A percentile compares a stretch with the other conserved stretches of the same genome.
phyloP scores from a whole-genome alignment of 2,113 vertebrate genomes.

The Psittacula cyanocephala region DNA sequence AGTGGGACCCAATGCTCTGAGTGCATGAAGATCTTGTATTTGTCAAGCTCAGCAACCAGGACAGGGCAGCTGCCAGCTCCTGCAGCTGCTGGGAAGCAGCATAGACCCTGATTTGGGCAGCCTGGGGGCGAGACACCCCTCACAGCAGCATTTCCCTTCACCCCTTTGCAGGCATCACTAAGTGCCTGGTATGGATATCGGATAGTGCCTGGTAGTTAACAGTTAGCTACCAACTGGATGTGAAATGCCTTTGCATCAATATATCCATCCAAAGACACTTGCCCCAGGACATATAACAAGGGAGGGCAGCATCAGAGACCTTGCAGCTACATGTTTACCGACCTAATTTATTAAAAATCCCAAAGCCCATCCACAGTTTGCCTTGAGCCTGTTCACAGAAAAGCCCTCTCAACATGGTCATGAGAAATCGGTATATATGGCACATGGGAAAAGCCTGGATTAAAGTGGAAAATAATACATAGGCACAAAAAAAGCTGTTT shows the following conservation, averaged over 20 bases:
- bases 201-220: background rate
- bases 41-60: background rate
- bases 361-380: background rate
- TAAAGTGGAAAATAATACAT: background rate
- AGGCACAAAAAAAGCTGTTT: background rate
- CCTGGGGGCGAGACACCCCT: background rate
- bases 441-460: background rate
- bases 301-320: background rate
- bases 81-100: background rate
- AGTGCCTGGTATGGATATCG: background rate
- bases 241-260: background rate
- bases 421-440: background rate
- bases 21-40: background rate
- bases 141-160: background rate
- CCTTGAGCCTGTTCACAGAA: background rate
- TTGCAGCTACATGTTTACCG: background rate
- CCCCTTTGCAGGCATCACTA: background rate
- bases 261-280: background rate
- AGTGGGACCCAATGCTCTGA: accelerated
- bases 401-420: background rate
- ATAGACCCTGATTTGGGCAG: background rate
- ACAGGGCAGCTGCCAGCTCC: background rate
- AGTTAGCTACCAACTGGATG: background rate
- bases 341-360: background rate
- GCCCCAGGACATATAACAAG: background rate